Base-by-base conservation (phyloP, 35 echinoderm and acorn worm species). In the Lytechinus variegatus region DNA sequence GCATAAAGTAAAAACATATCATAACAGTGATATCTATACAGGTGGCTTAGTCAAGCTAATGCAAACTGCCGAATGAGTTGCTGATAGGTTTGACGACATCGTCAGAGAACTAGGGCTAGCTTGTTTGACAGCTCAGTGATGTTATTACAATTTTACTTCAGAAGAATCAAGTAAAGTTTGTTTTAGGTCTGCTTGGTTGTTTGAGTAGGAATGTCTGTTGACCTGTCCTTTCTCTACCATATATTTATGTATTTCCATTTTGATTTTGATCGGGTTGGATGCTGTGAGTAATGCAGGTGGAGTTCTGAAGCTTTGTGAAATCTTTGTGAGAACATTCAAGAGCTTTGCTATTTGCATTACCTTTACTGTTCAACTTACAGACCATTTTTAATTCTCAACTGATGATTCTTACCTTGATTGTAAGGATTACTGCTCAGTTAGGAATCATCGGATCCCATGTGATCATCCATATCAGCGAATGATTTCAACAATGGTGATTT, bases 1-100 rank as follows among this genome's bases (percentile, higher is more conserved):
- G 66, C 66, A 79, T 24, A 79, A 79, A 79, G 66, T 79, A 79
- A 79, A 44, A 79, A 79, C 66, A 79, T 79, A 79, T 79, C 66
- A 79, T 79, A 24, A 79, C 66, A 79, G 1, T 11, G 56, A 58
- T 58, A 79, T 79, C 16, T 79, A 79, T 79, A 4, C 66, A 79
- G 66, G 66, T 79, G 66, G 66, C 61, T 71, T 71, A 21, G 61
- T 13, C 14, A 21, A 71, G 14, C 66, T 79, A 79, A 79, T 79
- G 66, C 66, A 24, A 19, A 19, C 21, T 79, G 66, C 16, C 16
- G n/a, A 79, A 24, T 79, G 66, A 79, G 16, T 24, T 7, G 66
- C 6, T 79, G 19, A 79, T 79, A 79, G 19, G 19, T 79, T 79
- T 19, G 66, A 79, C 16, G 66, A 79, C 16, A 44, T 44, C 33